Percentiles rank a stretch among this genome's conserved stretches.
Evolutionary conservation across 1,140 invertebrate genomes (phyloP).

Genomic region (Glomeris maerens): DNA sequence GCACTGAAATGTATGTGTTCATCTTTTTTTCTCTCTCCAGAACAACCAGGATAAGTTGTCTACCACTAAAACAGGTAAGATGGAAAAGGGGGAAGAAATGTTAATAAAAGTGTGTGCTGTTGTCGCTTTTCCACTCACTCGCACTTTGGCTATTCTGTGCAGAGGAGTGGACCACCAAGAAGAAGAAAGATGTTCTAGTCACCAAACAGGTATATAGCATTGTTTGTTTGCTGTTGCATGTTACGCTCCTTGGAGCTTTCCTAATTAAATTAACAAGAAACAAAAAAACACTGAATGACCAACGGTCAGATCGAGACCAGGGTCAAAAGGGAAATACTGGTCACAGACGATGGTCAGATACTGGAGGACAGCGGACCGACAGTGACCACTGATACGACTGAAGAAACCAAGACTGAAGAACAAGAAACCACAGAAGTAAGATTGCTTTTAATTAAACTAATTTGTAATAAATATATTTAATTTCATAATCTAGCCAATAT

Average conservation of each 20-base stretch:
- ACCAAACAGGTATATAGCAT: conserved; percentile 2
- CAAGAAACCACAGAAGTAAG: neutral
- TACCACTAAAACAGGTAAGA: too few species aligned
- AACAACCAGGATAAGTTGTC: too few species aligned
- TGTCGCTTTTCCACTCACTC: too few species aligned
- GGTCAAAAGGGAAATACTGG: neutral
- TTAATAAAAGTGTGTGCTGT: too few species aligned
- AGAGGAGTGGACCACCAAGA: neutral
- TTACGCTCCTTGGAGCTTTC: too few species aligned
- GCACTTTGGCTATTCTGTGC: neutral
- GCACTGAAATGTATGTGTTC: too few species aligned
- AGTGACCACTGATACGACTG: neutral
- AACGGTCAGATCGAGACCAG: neutral
- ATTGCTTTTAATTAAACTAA: neutral
- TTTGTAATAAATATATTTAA: neutral
- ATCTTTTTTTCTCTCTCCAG: too few species aligned
- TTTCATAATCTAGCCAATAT: neutral
- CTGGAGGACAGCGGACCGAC: neutral
- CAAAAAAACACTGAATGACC: too few species aligned
- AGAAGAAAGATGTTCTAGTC: neutral
- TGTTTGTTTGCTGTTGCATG: too few species aligned
- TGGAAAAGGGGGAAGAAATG: too few species aligned
- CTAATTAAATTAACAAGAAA: too few species aligned
- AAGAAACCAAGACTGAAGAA: neutral
- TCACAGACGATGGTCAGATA: neutral